A percentile compares a stretch with the other conserved stretches of the same genome.
phyloP scores from a whole-genome alignment of 1,140 invertebrate species.

The Sycophaga agraensis region DNA sequence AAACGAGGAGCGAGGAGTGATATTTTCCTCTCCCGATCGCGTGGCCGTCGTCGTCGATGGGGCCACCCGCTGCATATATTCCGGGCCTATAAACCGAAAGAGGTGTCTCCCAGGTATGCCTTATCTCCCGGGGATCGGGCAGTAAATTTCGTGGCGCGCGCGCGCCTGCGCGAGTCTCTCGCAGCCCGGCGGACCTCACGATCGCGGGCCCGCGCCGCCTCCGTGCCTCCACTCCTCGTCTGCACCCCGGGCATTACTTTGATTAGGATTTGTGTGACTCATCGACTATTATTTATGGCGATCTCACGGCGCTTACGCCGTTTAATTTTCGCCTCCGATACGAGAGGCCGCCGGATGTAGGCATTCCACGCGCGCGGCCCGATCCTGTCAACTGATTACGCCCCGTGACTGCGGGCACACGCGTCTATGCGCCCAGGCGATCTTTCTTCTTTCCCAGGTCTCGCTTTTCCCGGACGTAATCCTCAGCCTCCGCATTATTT shows the following conservation, averaged over 20 bases:
- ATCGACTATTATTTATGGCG: slow-evolving; percentile 27
- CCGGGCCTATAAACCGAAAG: slow-evolving; percentile 30
- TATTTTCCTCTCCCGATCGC: slow-evolving; percentile 7
- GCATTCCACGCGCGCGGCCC: neutral
- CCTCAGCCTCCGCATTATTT: no score
- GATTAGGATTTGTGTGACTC: slow-evolving; percentile 29
- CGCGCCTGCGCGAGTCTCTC: neutral
- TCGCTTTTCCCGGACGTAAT: no score
- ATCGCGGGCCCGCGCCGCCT: neutral
- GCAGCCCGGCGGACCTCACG: neutral
- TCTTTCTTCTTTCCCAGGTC: neutral
- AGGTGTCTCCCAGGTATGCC: slow-evolving; percentile 30
- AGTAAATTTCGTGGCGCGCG: slow-evolving; percentile 26
- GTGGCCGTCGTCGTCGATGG: slow-evolving; percentile 19
- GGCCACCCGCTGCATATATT: slow-evolving; percentile 30
- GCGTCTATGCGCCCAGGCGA: neutral
- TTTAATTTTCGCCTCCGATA: slow-evolving; percentile 13
- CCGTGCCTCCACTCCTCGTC: no score
- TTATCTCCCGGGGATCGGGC: slow-evolving; percentile 23
- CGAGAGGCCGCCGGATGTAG: no score
- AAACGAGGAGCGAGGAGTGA: neutral
- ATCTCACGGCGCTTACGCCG: slow-evolving; percentile 15
- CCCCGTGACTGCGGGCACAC: no score
- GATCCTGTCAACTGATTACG: no score
- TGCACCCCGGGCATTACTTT: slow-evolving; percentile 21